A percentile compares a stretch with the other conserved stretches of the same genome.
Conservation (phyloP, 1,140 invertebrate genomes). For the Temnothorax longispinosus region DNA sequence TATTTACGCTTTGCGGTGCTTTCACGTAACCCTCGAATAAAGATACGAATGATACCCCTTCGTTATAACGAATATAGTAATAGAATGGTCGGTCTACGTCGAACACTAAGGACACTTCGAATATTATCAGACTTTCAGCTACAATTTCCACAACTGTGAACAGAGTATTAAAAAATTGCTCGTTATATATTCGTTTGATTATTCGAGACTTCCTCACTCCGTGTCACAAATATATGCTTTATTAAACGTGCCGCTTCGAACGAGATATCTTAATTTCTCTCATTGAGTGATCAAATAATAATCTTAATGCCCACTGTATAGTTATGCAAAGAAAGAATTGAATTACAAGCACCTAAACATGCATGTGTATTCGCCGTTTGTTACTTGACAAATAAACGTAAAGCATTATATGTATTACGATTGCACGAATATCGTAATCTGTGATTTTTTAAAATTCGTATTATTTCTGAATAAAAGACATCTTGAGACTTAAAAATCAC, state of each 20-base stretch:
- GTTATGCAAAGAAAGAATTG: not conserved
- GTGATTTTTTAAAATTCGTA: not conserved
- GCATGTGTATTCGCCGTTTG: not conserved
- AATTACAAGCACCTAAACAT: not conserved
- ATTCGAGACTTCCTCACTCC: not conserved
- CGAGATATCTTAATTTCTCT: not conserved
- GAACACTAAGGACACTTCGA: not conserved
- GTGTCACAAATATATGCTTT: not conserved
- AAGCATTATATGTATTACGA: not conserved
- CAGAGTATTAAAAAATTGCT: not conserved
- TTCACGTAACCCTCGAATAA: not conserved
- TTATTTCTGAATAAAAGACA: not conserved
- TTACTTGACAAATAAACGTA: not conserved
- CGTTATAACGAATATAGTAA: not conserved
- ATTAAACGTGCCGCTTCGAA: not conserved
- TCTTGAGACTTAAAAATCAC: not conserved
- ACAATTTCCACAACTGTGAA: not conserved
- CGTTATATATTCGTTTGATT: not conserved
- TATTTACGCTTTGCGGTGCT: no score
- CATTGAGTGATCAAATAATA: not conserved
- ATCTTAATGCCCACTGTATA: not conserved
- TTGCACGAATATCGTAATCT: not conserved
- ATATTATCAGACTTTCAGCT: no score
- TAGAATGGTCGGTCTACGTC: slow-evolving; percentile 1
- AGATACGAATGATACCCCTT: not conserved